A percentile compares a stretch with the other conserved stretches of the same genome.
These are phyloP conservation scores for Spodoptera exigua DNA, from an alignment of 2,888 invertebrate species.

Conservation along the genomic window DNA sequence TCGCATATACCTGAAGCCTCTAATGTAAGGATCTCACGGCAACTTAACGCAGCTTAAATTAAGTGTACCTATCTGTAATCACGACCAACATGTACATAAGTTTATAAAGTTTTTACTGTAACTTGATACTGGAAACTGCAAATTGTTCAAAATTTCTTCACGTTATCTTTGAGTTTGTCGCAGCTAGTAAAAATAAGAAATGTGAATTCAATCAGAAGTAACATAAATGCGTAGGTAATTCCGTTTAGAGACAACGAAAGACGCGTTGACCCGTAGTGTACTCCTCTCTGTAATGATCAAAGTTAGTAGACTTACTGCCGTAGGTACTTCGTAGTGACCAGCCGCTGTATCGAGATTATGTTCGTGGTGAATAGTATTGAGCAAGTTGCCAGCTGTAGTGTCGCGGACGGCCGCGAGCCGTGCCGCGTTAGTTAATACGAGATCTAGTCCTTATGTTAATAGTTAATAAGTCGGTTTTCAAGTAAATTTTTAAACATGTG, in stretches of 20 bases:
- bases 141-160: neutral
- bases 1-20: conserved; percentile 30
- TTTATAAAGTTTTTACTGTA: conserved; percentile 28
- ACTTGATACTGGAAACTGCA: conserved; percentile 9
- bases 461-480: conserved; percentile 32
- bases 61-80: conserved; percentile 42
- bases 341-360: too few relatives aligned
- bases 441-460: conserved; percentile 57
- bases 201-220: too few relatives aligned
- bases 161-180: too few relatives aligned
- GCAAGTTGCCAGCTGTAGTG: neutral
- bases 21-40: conserved; percentile 53
- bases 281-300: too few relatives aligned
- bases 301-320: too few relatives aligned
- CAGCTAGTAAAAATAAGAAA: too few relatives aligned
- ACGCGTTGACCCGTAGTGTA: too few relatives aligned
- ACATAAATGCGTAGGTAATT: too few relatives aligned
- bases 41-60: conserved; percentile 50
- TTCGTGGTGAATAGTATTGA: too few relatives aligned
- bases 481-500: conserved; percentile 28
- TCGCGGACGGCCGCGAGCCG: conserved; percentile 29
- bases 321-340: too few relatives aligned
- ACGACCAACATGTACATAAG: conserved; percentile 47
- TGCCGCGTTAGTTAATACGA: conserved; percentile 41
- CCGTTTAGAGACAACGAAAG: too few relatives aligned